Base-by-base conservation (phyloP, 2,797 vertebrate genomes). In the Sitta carolinensis region DNA sequence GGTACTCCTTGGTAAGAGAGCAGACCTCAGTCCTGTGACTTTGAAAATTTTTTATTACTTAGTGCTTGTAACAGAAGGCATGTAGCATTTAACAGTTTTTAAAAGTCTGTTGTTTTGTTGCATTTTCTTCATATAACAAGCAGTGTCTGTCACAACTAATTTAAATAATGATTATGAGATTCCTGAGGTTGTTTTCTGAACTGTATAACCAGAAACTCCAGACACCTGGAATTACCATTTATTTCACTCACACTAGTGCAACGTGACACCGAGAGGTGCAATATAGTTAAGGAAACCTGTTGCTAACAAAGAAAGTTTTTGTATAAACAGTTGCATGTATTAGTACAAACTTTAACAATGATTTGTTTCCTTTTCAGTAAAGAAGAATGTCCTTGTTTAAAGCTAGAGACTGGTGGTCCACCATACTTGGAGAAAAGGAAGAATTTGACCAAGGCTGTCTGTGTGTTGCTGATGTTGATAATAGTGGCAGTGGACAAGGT, bases 321-420 rank as follows among this genome's bases (percentile, higher is more conserved):
- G 3, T 86, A 21, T 59, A 29, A 81, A 54, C 9, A 58, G 2
- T 57, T 59, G 2, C 27, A 3, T 77, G 5, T 64, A 10, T 64
- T 64, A n/a, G 22, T 62, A 47, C 26, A 42, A 4, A 10, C 62
- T 79, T 84, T 54, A 63, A 67, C 27, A 40, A 7, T 30, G 5
- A 4, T 54, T 80, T 85, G 9, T 43, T 97, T 93, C 81, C 18
- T 89, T 97, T 94, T 95, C 95, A 94, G 91, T 97, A 87, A 97
- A 90, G 93, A 91, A 98, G 93, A 94, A 99, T 99, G 99, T 99
- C 99, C 34, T 98, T 99, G 93, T 99, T 99, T 97, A 99, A 99
- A 98, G 99, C 99, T 29, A 98, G 99, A 76, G 99, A 99, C 69
- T 99, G 99, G 99, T 99, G 99, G 99, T 99, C 99, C 26, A 96